Conservation (phyloP, 1,140 invertebrate species). For the Lutraria rhynchaena region DNA sequence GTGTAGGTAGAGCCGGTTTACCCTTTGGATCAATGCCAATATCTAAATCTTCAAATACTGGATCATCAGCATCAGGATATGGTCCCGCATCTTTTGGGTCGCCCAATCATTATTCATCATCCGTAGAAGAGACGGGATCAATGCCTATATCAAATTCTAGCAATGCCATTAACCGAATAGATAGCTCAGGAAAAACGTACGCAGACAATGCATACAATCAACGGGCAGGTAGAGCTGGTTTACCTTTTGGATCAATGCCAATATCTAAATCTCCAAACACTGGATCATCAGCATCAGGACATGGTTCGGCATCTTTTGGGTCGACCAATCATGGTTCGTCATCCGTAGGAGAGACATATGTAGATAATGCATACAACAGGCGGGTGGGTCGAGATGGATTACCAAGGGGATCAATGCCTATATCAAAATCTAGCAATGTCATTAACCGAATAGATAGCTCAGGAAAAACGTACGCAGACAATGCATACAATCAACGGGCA, state of each 20-base stretch:
- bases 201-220: constrained; percentile 62
- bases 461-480: constrained; percentile 59
- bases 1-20: constrained; percentile 60
- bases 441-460: too few relatives aligned
- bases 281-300: neutral
- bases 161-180: too few relatives aligned
- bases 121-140: constrained; percentile 24
- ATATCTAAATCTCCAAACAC: neutral
- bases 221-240: constrained; percentile 58
- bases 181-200: constrained; percentile 23
- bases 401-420: constrained; percentile 14
- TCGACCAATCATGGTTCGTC: too few relatives aligned
- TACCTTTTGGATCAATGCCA: constrained; percentile 18
- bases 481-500: constrained; percentile 49
- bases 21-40: constrained; percentile 1
- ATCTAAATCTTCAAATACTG: neutral
- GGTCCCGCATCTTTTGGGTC: neutral
- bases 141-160: neutral
- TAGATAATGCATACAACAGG: constrained; percentile 14
- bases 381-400: constrained; percentile 10
- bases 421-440: too few relatives aligned
- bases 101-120: too few relatives aligned
- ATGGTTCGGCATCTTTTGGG: neutral
- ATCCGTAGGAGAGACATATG: neutral
- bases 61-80: neutral